Base-by-base conservation (phyloP, 1,140 invertebrate genomes). In the Agraylea sexmaculata region DNA sequence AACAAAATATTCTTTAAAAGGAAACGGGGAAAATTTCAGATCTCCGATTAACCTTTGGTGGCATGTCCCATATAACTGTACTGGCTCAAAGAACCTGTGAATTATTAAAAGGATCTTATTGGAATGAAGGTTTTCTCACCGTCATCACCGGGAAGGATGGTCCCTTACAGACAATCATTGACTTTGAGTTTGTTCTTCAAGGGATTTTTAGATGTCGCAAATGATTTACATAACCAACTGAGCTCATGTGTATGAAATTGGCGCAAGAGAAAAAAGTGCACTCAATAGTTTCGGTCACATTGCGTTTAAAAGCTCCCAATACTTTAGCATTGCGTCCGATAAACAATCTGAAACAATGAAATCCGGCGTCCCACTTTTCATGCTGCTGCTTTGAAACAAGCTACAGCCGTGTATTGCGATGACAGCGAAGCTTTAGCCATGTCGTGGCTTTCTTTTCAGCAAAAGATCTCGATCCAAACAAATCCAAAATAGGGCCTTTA, bases 101-200 rank as follows among this genome's bases (percentile, higher is more conserved):
- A 43, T 46, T 64, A 13, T 62, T 89, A 23, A 65, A 68, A 42
- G 78, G 79, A 50, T 70, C 71, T 42, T 50, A 61, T 34, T 95
- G 90, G 90, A 69, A 82, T 54, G 66, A 80, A 42, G 50, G 68
- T 10, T 64, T 87, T 37, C 53, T 95, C 17, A 73, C 74, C 75
- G 16, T 73, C 77, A 30, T 87, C 83, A 30, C 92, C 92, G 2
- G 92, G 92, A 32, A 92, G 92, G 35, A 89, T 91, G 83, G 75
- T 84, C 21, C 71, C 77, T 33, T 96, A 88, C 60, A 67, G 91
- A 32, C 72, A 78, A 47, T 79, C 87, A 1, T 61, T 95, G 3
- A 80, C 80, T 3, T 57, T 87, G 1, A 83, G 89, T 56, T 76
- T 97, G 45, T 93, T 96, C 62, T 93, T 89, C 61, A 92, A 89